phyloP scores from a whole-genome alignment of 2,113 vertebrate species.

The Falcunculus frontatus region DNA sequence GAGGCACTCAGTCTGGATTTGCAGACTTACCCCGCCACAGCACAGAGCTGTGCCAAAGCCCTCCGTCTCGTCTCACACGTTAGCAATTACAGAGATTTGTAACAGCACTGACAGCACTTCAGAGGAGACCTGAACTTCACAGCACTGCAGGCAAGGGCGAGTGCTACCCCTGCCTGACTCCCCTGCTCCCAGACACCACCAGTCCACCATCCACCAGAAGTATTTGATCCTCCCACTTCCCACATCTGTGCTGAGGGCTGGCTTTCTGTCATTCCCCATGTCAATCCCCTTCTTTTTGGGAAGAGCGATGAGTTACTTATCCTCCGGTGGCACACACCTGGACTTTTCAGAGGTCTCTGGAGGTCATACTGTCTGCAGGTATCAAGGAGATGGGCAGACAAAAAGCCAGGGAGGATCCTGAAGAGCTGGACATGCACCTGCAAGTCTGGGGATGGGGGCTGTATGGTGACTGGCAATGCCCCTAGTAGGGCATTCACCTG shows the following conservation, averaged over 20 bases:
- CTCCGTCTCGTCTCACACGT: rapidly evolving
- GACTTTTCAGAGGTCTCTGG: not conserved
- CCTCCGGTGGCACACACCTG: not conserved
- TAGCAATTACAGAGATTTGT: not conserved
- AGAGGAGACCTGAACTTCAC: not conserved
- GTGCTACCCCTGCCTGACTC: not conserved
- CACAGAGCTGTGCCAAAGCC: not conserved
- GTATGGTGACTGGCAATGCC: not conserved
- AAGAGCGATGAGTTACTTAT: not conserved
- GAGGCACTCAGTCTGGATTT: not conserved
- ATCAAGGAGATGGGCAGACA: not conserved
- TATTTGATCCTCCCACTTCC: not conserved
- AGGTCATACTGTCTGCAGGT: not conserved
- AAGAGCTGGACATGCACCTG: not conserved
- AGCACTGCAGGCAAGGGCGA: not conserved
- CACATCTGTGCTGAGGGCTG: not conserved
- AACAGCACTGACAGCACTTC: not conserved
- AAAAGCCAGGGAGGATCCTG: not conserved
- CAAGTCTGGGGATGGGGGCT: not conserved
- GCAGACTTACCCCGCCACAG: not conserved
- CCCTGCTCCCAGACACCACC: not conserved
- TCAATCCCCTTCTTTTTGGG: rapidly evolving
- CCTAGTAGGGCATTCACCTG: not conserved
- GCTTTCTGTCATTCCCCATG: not conserved
- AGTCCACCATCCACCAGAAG: not conserved